phyloP scores from a whole-genome alignment of 2,797 vertebrate genomes.

The Crypturellus tataupa region DNA sequence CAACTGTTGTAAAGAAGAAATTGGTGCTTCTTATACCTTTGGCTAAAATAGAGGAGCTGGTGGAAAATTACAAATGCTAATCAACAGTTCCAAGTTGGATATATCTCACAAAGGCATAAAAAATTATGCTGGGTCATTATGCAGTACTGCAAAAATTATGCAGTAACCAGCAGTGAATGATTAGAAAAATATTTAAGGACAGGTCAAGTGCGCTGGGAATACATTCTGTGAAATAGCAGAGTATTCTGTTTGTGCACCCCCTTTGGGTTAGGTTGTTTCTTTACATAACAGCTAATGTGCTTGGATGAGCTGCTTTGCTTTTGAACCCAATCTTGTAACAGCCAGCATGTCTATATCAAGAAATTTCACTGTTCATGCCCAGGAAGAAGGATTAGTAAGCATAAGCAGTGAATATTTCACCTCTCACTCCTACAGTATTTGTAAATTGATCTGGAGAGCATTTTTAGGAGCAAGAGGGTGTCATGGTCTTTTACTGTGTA shows the following conservation, averaged over 20 bases:
- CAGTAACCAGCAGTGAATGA: background rate
- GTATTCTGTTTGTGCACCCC: background rate
- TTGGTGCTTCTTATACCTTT: background rate
- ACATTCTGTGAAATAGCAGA: background rate
- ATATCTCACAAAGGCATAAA: background rate
- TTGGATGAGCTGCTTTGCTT: background rate
- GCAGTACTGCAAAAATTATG: too few species aligned
- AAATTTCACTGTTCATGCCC: background rate
- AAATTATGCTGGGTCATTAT: background rate
- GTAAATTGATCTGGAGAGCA: background rate
- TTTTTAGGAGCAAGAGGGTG: background rate
- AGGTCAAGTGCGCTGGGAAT: background rate
- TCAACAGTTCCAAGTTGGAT: background rate
- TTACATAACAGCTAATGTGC: background rate
- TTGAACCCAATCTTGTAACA: background rate
- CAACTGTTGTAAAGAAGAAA: conserved; percentile 15
- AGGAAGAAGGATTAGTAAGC: background rate
- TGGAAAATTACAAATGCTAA: background rate
- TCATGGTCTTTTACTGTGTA: background rate
- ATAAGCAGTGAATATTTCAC: background rate
- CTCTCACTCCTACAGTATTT: background rate
- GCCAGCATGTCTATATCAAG: background rate
- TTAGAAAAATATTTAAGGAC: background rate
- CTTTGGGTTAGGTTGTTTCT: background rate
- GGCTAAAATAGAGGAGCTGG: background rate